Evolutionary conservation across 2,113 vertebrate genomes (phyloP).

Genomic region (Pholis gunnellus): DNA sequence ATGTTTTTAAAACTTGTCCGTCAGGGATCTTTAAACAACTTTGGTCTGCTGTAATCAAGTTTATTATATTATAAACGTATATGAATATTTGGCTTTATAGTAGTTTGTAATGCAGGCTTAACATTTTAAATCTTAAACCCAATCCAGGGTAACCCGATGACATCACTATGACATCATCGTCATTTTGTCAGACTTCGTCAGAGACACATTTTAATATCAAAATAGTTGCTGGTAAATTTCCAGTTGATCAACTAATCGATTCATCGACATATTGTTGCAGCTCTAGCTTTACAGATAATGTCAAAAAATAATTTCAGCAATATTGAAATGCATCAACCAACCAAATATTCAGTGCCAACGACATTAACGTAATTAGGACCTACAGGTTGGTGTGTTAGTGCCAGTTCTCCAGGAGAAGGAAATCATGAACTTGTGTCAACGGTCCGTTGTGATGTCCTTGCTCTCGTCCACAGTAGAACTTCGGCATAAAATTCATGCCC

Average conservation of each 20-base stretch:
- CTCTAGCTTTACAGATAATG: neutral
- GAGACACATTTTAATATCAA: too few relatives aligned
- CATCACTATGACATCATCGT: too few relatives aligned
- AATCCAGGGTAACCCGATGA: too few relatives aligned
- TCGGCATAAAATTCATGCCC: slow-evolving; percentile 40
- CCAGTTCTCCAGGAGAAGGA: slow-evolving; percentile 11
- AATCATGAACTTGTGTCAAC: slow-evolving; percentile 36
- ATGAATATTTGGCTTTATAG: too few relatives aligned
- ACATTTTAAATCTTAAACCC: too few relatives aligned
- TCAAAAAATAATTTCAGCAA: neutral
- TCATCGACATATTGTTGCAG: neutral
- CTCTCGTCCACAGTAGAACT: slow-evolving; percentile 40
- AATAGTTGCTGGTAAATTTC: neutral
- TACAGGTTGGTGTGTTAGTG: neutral
- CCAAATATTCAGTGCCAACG: neutral
- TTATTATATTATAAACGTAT: too few relatives aligned
- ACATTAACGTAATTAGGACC: slow-evolving; percentile 12
- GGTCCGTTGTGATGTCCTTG: slow-evolving; percentile 55
- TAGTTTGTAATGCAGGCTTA: too few relatives aligned
- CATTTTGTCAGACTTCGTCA: too few relatives aligned
- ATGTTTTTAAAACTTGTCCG: too few relatives aligned
- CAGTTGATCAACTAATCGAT: neutral
- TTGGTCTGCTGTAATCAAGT: too few relatives aligned
- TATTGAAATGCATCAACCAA: neutral
- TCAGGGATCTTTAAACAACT: too few relatives aligned